Evolutionary conservation across 2,113 vertebrate genomes (phyloP), one percentile per base, ranked within the genome.

Genomic region (Cyphomyrus plagiostoma): DNA sequence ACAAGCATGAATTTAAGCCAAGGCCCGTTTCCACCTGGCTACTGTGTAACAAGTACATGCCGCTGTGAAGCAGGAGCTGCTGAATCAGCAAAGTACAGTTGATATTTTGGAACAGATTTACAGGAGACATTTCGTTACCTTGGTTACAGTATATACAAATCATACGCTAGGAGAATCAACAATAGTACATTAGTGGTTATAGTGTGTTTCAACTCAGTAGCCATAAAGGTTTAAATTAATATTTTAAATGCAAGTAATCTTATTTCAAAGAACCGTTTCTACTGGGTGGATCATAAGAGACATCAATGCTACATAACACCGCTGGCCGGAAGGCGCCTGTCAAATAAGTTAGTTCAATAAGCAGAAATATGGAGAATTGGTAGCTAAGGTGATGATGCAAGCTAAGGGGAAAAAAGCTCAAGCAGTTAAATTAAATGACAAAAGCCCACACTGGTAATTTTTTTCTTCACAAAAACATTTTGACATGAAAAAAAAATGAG

Each of bases 231-330:
- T 42, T 80, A 80, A 80, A 80, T 39, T 52, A 50, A 90, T 90
- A 90, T 66, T 88, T 90, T 30, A 89, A 85, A 23, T 58, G 50
- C 50, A 90, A 74, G 21, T 88, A 50, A 85, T 52, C 66, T 4
- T 74, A 89, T 88, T 4, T 91, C 88, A 93, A 0, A 35, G 21
- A 84, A 74, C 17, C 15, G 89, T 52, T 82, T 88, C 85, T 56
- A 35, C 35, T 35, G 70, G 2, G 11, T 39, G 19, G 15, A 13
- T 6, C n/a, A 53, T 45, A 90, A 74, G 35, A 83, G 30, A 70
- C 6, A 26, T 66, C 89, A 48, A 50, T 92, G 93, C 93, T 95
- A 94, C 93, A 93, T 92, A 46, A 90, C 92, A 91, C 93, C 92
- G 93, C 91, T 88, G 87, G 89, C 90, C 90, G 90, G 26, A 83